A percentile compares a stretch with the other conserved stretches of the same genome.
These are phyloP conservation scores for Zosterops pallidus DNA, from an alignment of 2,113 vertebrate species.

Conservation along the genomic window DNA sequence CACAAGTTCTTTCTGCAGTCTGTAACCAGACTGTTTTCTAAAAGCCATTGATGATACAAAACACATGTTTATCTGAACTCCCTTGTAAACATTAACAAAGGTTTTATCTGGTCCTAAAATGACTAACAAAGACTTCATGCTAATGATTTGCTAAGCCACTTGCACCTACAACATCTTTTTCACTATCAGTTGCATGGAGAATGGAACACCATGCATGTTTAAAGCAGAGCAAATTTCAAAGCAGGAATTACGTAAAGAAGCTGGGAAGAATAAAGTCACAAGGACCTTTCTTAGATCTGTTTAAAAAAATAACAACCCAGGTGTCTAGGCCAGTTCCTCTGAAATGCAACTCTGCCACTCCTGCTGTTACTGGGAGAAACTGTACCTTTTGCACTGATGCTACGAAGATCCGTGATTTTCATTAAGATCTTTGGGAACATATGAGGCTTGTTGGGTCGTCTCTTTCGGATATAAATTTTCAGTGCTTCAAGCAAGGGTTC, in stretches of 20 bases:
- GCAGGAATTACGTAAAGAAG: neutral
- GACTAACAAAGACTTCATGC: neutral
- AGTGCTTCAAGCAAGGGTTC: conserved; percentile 93
- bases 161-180: neutral
- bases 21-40: neutral
- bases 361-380: neutral
- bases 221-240: neutral
- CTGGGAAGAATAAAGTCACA: neutral
- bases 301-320: neutral
- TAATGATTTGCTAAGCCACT: neutral
- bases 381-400: conserved; percentile 94
- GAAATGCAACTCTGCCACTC: too few relatives aligned
- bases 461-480: conserved; percentile 93
- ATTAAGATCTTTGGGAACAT: conserved; percentile 98
- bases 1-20: neutral
- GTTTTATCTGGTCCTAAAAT: neutral
- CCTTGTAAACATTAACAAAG: neutral
- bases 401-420: conserved; percentile 97
- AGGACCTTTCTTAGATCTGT: neutral
- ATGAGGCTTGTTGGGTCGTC: conserved; percentile 92
- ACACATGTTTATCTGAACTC: neutral
- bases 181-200: neutral
- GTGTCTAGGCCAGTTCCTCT: neutral
- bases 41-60: neutral
- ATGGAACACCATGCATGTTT: neutral